phyloP scores from a whole-genome alignment of 2,888 invertebrate genomes.

The Drosophila rellima region DNA sequence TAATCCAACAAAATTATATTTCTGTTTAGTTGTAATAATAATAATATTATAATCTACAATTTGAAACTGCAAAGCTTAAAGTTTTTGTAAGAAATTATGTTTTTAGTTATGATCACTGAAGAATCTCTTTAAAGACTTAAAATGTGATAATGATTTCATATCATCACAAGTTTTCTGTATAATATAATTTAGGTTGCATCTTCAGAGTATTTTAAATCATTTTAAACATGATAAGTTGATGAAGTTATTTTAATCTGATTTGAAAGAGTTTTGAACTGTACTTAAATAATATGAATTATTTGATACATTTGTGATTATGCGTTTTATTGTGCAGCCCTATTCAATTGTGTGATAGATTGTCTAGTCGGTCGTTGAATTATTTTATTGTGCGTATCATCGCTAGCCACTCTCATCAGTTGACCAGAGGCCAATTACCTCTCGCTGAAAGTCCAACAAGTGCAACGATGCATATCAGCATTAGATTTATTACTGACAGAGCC shows the following conservation, averaged over 20 bases:
- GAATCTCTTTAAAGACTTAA: too few species aligned
- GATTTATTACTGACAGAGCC: constrained; percentile 44
- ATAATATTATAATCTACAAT: too few species aligned
- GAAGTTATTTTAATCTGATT: neutral
- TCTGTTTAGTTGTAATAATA: too few species aligned
- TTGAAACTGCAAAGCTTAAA: too few species aligned
- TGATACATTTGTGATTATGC: constrained; percentile 5
- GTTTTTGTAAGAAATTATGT: neutral
- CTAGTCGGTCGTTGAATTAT: constrained; percentile 39
- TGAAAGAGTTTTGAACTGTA: neutral
- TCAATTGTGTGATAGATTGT: constrained; percentile 25
- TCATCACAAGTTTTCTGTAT: neutral
- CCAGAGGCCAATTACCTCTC: constrained; percentile 65
- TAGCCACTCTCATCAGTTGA: constrained; percentile 13
- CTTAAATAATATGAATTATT: neutral
- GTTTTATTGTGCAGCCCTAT: constrained; percentile 13
- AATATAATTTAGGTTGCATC: neutral
- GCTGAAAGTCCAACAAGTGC: constrained; percentile 60
- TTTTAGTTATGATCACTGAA: neutral
- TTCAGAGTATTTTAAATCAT: neutral
- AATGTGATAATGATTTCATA: neutral
- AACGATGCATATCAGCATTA: constrained; percentile 65
- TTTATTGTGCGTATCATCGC: constrained; percentile 49
- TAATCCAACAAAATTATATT: neutral
- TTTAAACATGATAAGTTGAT: neutral